These are phyloP conservation scores for Campaea margaritaria DNA, from an alignment of 2,888 invertebrate genomes.

Conservation along the genomic window DNA sequence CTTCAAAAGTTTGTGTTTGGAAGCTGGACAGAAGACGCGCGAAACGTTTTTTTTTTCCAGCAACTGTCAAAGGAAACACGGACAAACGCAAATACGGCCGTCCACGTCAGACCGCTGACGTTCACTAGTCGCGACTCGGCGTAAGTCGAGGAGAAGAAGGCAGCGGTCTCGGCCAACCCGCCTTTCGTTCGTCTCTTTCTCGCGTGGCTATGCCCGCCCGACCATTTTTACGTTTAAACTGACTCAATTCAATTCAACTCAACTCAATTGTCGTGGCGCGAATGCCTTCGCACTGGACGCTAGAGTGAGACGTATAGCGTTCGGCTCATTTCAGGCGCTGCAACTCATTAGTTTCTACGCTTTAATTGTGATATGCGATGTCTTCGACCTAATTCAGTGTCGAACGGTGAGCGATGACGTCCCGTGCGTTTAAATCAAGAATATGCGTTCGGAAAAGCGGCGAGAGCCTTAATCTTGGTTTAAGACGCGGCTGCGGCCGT, in stretches of 20 bases:
- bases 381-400: slow-evolving; percentile 41
- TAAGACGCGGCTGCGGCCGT: slow-evolving; percentile 75
- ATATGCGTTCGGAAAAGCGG: slow-evolving; percentile 72
- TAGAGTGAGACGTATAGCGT: slow-evolving; percentile 80
- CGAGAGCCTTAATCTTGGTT: slow-evolving; percentile 82
- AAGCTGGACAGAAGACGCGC: slow-evolving; percentile 72
- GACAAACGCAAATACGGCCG: slow-evolving; percentile 69
- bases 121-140: slow-evolving; percentile 82
- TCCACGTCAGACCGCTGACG: slow-evolving; percentile 81
- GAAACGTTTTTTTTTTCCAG: slow-evolving; percentile 74
- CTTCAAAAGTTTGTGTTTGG: slow-evolving; percentile 71
- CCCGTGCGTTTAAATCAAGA: slow-evolving; percentile 68
- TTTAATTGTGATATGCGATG: slow-evolving; percentile 37
- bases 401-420: slow-evolving; percentile 53
- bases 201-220: slow-evolving; percentile 79
- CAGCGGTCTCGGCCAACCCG: slow-evolving; percentile 83
- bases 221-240: slow-evolving; percentile 84
- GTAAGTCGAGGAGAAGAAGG: slow-evolving; percentile 84
- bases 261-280: slow-evolving; percentile 84
- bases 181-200: slow-evolving; percentile 84
- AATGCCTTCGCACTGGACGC: slow-evolving; percentile 82
- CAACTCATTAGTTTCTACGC: slow-evolving; percentile 51
- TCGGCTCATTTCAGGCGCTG: slow-evolving; percentile 61
- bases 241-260: slow-evolving; percentile 85
- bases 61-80: slow-evolving; percentile 69